Base-by-base conservation (phyloP, 2,113 vertebrate species). In the Emberiza fucata region DNA sequence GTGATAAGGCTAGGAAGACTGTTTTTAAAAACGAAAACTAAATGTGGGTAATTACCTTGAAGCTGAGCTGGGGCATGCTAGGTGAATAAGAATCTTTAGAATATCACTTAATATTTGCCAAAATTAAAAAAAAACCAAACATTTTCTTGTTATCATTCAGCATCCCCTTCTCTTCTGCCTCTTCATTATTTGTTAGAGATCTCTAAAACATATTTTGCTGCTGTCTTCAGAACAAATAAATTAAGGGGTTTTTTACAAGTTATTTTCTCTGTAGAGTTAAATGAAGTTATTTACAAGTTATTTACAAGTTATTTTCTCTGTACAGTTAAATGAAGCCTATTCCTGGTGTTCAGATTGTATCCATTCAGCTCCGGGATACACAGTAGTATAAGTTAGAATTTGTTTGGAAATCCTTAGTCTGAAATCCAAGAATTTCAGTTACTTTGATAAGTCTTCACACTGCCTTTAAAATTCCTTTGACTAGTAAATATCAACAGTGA, bases 21-120 rank as follows among this genome's bases (percentile, higher is more conserved):
- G 63, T 88, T 96, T 96, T 96, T 92, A 89, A 70, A 96, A 97
- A 97, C 75, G 87, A 95, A 96, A 97, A n/a, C 57, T 64, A 91
- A 94, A 96, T 95, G 19, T 94, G 89, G 70, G 35, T 95, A 93
- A 96, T 97, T 98, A 95, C 83, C 86, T 93, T 82, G 85, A 79
- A 65, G 61, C 95, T 96, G 94, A 97, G 86, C 86, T 70, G 75
- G 95, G 78, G 35, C 69, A 87, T 73, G 14, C 81, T 92, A 48
- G 71, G 66, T 93, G 86, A 54, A 68, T 59, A 60, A 48, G 90
- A 86, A 42, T 63, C 70, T 88, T 66, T 90, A 61, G 48, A 77
- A 29, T 90, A 79, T 78, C 70, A 87, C 65, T 78, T 77, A 39
- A 28, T 81, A 59, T 87, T 48, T 91, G 31, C 44, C 22, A 42